Percentiles rank a stretch among this genome's conserved stretches.
These are phyloP conservation scores for Geophilus truncorum DNA, from an alignment of 2,888 invertebrate genomes.

Conservation along the genomic window DNA sequence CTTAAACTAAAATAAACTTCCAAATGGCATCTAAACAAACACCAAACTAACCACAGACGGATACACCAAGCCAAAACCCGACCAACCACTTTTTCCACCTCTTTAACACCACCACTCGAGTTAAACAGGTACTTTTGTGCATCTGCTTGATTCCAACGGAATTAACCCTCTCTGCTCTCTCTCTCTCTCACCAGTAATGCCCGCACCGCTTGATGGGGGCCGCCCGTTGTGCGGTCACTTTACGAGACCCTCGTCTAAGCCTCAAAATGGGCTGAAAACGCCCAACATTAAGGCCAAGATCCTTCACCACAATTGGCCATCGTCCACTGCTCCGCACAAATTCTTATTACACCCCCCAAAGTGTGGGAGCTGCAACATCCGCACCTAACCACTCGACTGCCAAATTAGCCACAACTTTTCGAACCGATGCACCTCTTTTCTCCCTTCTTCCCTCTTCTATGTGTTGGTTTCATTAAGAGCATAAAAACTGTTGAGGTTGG, in stretches of 20 bases:
- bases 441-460: background rate
- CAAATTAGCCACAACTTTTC: background rate
- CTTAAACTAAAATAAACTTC: too few species aligned
- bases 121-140: background rate
- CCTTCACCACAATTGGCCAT: conserved; percentile 27
- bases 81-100: background rate
- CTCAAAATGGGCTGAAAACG: background rate
- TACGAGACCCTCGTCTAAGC: conserved; percentile 25
- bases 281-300: conserved; percentile 21
- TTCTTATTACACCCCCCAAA: background rate
- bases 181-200: too few species aligned
- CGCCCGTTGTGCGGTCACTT: conserved; percentile 10
- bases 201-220: background rate
- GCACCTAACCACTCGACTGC: background rate
- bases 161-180: background rate
- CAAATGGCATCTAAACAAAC: too few species aligned
- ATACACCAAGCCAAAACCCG: too few species aligned
- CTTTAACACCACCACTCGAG: background rate
- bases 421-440: background rate
- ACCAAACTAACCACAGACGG: background rate
- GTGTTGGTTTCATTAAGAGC: background rate
- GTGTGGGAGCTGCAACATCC: background rate
- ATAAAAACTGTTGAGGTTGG: background rate
- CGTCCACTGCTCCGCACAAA: conserved; percentile 4
- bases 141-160: background rate